phyloP scores from a whole-genome alignment of 1,140 invertebrate genomes.

The Phymorhynchus buccinoides region DNA sequence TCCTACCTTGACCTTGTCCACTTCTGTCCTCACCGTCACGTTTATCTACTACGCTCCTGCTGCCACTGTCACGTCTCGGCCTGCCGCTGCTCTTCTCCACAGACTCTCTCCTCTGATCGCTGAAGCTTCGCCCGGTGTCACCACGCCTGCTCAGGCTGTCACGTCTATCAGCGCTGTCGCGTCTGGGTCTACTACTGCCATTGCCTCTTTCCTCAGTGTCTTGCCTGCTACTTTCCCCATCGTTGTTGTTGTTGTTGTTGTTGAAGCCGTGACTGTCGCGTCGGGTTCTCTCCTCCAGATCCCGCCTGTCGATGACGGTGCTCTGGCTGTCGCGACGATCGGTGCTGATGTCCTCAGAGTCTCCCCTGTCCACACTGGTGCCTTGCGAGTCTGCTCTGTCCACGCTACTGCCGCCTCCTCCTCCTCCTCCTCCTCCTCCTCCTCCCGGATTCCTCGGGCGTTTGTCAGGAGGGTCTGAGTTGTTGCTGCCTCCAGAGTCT shows the following conservation, averaged over 20 bases:
- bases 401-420: too few species aligned
- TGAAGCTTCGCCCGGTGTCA: not conserved
- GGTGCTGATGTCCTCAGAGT: not conserved
- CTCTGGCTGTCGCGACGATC: not conserved
- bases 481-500: not conserved
- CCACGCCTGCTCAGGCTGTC: not conserved
- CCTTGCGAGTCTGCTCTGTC: not conserved
- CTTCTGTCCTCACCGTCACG: not conserved
- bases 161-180: not conserved
- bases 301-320: not conserved
- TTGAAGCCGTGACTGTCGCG: too few species aligned
- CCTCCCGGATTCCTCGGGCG: not conserved
- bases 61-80: not conserved
- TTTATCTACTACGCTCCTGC: not conserved
- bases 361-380: not conserved
- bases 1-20: not conserved
- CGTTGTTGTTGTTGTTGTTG: too few species aligned
- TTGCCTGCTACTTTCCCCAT: too few species aligned
- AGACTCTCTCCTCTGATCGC: not conserved
- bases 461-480: not conserved
- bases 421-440: too few species aligned
- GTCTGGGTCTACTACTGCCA: too few species aligned
- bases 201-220: too few species aligned
- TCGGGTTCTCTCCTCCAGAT: not conserved
- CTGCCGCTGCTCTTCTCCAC: slow-evolving; percentile 1